Percentiles rank a stretch among this genome's conserved stretches.
phyloP scores from a whole-genome alignment of 2,113 vertebrate genomes.

The Corydoras maculifer region DNA sequence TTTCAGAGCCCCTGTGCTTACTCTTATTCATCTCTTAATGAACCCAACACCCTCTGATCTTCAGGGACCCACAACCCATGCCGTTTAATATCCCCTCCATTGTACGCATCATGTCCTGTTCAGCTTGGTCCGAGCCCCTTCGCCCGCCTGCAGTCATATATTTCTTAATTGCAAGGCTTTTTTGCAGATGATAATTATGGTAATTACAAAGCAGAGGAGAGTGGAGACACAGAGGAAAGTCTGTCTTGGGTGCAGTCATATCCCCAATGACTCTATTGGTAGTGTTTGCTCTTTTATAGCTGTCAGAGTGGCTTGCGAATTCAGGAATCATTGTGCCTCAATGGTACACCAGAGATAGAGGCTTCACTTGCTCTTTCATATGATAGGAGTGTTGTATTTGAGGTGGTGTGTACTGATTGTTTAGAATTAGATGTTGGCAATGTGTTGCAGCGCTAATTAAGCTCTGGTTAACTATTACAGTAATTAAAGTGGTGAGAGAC shows the following conservation, averaged over 20 bases:
- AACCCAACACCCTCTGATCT: constrained; percentile 34
- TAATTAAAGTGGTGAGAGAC: constrained; percentile 62
- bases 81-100: constrained; percentile 48
- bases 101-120: constrained; percentile 52
- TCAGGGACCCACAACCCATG: constrained; percentile 31
- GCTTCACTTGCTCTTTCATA: too few species aligned
- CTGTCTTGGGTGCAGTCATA: constrained; percentile 74
- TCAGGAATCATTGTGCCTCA: constrained; percentile 12
- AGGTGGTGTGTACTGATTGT: constrained; percentile 34
- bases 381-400: too few species aligned
- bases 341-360: too few species aligned
- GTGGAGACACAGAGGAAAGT: constrained; percentile 91
- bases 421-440: not conserved
- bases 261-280: not conserved
- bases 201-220: constrained; percentile 99
- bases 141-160: constrained; percentile 78
- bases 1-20: constrained; percentile 66
- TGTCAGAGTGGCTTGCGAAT: not conserved
- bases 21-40: constrained; percentile 36
- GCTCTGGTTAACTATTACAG: constrained; percentile 62
- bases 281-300: constrained; percentile 5
- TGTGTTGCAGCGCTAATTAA: constrained; percentile 67
- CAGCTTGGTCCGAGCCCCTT: constrained; percentile 55
- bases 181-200: constrained; percentile 81
- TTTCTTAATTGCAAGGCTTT: constrained; percentile 98